Evolutionary conservation across 2,888 invertebrate species (phyloP).

Genomic region (Macaria liturata): DNA sequence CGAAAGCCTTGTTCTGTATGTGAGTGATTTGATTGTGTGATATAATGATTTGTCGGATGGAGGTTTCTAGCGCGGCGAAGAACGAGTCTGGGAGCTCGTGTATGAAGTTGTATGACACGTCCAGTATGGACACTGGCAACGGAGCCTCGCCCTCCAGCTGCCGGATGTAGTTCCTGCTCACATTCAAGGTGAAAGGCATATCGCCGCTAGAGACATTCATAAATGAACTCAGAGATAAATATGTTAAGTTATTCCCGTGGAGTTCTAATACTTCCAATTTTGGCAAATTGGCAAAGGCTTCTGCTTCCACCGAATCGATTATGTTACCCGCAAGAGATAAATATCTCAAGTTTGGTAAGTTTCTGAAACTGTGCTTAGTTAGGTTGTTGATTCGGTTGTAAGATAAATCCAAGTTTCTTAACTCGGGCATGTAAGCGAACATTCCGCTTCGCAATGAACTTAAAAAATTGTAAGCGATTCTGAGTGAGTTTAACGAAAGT

Average conservation of each 20-base stretch:
- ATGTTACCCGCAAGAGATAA: constrained; percentile 93
- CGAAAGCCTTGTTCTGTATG: constrained; percentile 89
- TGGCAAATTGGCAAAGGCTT: constrained; percentile 89
- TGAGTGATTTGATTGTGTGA: constrained; percentile 88
- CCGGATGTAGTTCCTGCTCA: constrained; percentile 87
- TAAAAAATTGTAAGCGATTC: constrained; percentile 92
- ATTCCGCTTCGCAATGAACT: constrained; percentile 86
- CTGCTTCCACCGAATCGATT: constrained; percentile 87
- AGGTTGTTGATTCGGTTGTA: constrained; percentile 90
- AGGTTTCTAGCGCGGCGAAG: constrained; percentile 85
- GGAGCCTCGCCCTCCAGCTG: constrained; percentile 68
- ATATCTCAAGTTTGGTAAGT: constrained; percentile 90
- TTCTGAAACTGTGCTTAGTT: constrained; percentile 88
- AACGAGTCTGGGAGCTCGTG: constrained; percentile 85
- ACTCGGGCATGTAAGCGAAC: constrained; percentile 87
- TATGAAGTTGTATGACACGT: constrained; percentile 87
- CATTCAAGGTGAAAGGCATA: constrained; percentile 88
- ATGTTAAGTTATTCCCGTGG: constrained; percentile 89
- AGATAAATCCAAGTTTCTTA: constrained; percentile 90
- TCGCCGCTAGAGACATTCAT: constrained; percentile 86
- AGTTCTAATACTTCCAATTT: constrained; percentile 90
- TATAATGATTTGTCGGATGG: constrained; percentile 87
- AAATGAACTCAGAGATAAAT: constrained; percentile 87
- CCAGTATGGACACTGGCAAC: constrained; percentile 86
- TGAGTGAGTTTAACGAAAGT: constrained; percentile 88